Conservation (phyloP, 2,797 vertebrate genomes). For the Trichosurus vulpecula region DNA sequence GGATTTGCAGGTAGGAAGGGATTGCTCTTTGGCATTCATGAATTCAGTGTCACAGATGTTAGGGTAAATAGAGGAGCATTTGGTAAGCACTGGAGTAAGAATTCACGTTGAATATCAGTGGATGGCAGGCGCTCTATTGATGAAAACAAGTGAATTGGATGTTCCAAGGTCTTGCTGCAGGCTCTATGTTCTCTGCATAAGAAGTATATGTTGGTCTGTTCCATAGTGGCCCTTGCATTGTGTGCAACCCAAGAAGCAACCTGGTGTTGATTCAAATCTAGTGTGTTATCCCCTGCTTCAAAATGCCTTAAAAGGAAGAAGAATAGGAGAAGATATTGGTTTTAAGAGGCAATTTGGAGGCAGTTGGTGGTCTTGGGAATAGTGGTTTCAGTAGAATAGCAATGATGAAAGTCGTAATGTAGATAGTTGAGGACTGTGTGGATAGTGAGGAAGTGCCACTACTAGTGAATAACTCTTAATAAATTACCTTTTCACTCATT, state of each 20-base stretch:
- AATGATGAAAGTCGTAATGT: neutral
- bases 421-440: neutral
- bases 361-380: neutral
- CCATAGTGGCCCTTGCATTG: neutral
- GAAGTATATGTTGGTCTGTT: neutral
- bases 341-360: neutral
- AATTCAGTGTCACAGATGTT: too few species aligned
- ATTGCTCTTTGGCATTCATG: too few species aligned
- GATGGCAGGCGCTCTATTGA: neutral
- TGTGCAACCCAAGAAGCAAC: neutral
- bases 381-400: neutral
- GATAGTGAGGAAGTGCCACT: neutral
- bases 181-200: neutral
- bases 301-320: neutral
- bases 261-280: neutral
- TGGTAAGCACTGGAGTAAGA: neutral
- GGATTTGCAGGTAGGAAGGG: too few species aligned
- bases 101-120: neutral
- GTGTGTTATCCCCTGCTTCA: neutral
- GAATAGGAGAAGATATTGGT: neutral
- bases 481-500: neutral
- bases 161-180: neutral
- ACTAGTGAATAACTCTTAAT: neutral
- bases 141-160: neutral
- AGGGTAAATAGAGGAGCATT: neutral